These are phyloP conservation scores for Ennomos fuscantarius DNA, from an alignment of 2,888 invertebrate genomes.

Conservation along the genomic window DNA sequence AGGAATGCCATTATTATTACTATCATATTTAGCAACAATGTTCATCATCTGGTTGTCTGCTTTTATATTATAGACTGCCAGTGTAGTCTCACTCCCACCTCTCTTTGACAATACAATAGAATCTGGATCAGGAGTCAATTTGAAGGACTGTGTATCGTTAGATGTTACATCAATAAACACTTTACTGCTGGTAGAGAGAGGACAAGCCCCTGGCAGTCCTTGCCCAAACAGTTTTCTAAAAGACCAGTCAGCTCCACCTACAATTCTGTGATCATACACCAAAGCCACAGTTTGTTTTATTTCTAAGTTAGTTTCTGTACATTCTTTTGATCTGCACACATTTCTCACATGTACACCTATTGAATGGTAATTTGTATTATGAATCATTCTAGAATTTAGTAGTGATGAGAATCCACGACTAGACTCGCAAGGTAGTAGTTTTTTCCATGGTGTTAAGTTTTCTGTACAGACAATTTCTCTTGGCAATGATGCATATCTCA, in stretches of 20 bases:
- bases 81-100: slow-evolving; percentile 88
- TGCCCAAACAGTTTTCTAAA: slow-evolving; percentile 94
- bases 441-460: slow-evolving; percentile 99
- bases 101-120: slow-evolving; percentile 85
- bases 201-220: slow-evolving; percentile 92
- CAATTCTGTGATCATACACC: slow-evolving; percentile 92
- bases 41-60: slow-evolving; percentile 86
- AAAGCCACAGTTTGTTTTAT: slow-evolving; percentile 94
- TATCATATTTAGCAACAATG: slow-evolving; percentile 86
- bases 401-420: slow-evolving; percentile 94
- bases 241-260: slow-evolving; percentile 92
- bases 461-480: slow-evolving; percentile 99
- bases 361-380: slow-evolving; percentile 97
- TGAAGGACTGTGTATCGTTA: slow-evolving; percentile 86
- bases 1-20: slow-evolving; percentile 70
- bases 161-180: slow-evolving; percentile 92
- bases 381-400: slow-evolving; percentile 95
- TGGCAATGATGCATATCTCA: slow-evolving; percentile 95
- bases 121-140: slow-evolving; percentile 87
- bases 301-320: slow-evolving; percentile 89
- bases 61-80: slow-evolving; percentile 90
- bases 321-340: slow-evolving; percentile 87
- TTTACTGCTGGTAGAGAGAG: slow-evolving; percentile 90
- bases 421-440: slow-evolving; percentile 97
- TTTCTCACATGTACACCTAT: slow-evolving; percentile 93